A percentile compares a stretch with the other conserved stretches of the same genome.
Evolutionary conservation across 2,888 invertebrate species (phyloP).

Genomic region (Thysanoteuthis rhombus): DNA sequence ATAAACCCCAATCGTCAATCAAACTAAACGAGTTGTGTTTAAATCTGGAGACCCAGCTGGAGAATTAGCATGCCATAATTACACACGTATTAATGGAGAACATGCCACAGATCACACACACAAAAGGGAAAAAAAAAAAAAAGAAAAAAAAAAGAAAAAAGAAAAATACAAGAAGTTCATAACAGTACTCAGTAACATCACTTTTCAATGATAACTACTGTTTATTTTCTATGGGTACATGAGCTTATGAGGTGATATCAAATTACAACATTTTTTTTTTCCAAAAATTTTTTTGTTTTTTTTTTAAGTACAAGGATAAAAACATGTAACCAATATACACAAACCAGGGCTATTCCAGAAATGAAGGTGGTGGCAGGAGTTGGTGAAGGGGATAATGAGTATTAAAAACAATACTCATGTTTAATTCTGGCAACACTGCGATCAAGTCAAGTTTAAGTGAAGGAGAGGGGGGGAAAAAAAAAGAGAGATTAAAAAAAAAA

Average conservation of each 20-base stretch:
- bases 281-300: neutral
- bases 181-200: conserved; percentile 29
- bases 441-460: neutral
- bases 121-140: neutral
- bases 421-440: neutral
- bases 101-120: conserved; percentile 20
- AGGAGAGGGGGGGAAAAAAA: too few relatives aligned
- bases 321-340: conserved; percentile 14
- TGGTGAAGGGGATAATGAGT: neutral
- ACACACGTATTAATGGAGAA: neutral
- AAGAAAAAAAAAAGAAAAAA: neutral
- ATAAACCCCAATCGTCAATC: neutral
- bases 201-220: conserved; percentile 19
- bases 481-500: neutral
- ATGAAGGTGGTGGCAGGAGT: conserved; percentile 33
- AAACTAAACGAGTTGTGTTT: neutral
- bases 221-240: conserved; percentile 29
- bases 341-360: conserved; percentile 32
- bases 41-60: neutral
- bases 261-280: conserved; percentile 26
- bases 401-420: conserved; percentile 23
- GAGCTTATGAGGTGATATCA: conserved; percentile 25
- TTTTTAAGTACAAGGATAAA: neutral
- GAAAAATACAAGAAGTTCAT: conserved; percentile 27
- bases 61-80: conserved; percentile 14